A percentile compares a stretch with the other conserved stretches of the same genome.
phyloP scores from a whole-genome alignment of 2,888 invertebrate species.

The Neria commutata region DNA sequence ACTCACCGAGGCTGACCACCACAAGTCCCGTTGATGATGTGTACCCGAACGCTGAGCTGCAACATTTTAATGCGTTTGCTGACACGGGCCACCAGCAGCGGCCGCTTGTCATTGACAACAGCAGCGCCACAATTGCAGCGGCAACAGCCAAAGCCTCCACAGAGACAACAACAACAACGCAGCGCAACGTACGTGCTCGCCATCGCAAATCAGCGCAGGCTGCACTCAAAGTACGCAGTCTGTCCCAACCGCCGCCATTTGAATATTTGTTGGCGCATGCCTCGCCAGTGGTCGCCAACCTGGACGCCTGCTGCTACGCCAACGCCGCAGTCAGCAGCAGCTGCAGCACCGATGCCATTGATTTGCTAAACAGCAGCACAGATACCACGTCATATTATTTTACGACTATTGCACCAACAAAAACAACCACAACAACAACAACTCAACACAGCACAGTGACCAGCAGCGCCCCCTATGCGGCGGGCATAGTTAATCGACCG shows the following conservation, averaged over 20 bases:
- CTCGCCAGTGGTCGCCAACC: background rate
- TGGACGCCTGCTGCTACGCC: background rate
- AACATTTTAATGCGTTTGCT: constrained; percentile 7
- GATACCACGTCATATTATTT: constrained; percentile 3
- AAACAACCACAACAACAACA: background rate
- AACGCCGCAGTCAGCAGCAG: constrained; percentile 5
- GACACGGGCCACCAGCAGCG: too few relatives aligned
- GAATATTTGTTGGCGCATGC: constrained; percentile 44
- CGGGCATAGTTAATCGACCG: constrained; percentile 43
- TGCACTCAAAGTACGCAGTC: constrained; percentile 40
- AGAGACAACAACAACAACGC: background rate
- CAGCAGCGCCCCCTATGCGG: constrained; percentile 8
- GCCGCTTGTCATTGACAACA: too few relatives aligned
- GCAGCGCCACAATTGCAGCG: too few relatives aligned
- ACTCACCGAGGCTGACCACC: too few relatives aligned
- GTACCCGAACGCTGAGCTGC: constrained; percentile 6
- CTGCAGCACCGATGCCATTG: constrained; percentile 15
- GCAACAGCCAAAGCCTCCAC: too few relatives aligned
- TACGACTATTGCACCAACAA: constrained; percentile 13
- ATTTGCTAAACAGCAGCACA: constrained; percentile 19
- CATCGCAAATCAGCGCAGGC: constrained; percentile 30
- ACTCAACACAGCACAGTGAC: background rate
- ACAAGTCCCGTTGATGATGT: constrained; percentile 15
- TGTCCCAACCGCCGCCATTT: constrained; percentile 46
- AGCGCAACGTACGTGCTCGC: constrained; percentile 26